Conservation (phyloP, 2,888 invertebrate species). For the Ennomos fuscantarius region DNA sequence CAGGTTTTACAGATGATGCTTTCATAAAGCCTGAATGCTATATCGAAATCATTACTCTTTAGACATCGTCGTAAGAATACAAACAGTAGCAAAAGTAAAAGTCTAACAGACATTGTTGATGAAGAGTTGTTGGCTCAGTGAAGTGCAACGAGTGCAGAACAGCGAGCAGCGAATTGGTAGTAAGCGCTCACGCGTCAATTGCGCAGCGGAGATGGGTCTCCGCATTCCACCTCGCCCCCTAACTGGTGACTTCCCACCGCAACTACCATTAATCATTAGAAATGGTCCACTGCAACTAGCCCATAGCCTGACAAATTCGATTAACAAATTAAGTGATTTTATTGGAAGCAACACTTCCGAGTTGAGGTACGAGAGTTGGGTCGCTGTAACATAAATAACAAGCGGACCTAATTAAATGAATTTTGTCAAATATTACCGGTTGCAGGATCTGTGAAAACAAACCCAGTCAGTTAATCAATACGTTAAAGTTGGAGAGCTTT, state of each 20-base stretch:
- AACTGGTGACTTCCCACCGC: constrained; percentile 63
- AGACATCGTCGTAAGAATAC: no score
- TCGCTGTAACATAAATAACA: no score
- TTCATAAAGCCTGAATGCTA: no score
- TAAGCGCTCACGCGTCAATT: constrained; percentile 45
- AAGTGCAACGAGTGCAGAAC: constrained; percentile 32
- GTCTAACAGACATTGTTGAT: background rate
- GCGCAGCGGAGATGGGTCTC: constrained; percentile 50
- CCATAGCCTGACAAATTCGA: constrained; percentile 13
- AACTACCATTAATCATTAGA: constrained; percentile 29
- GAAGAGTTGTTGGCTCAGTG: background rate
- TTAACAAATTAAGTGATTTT: constrained; percentile 5
- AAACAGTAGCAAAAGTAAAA: no score
- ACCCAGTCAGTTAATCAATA: no score
- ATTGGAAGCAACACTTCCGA: no score
- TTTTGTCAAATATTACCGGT: no score
- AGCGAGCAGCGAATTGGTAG: constrained; percentile 30
- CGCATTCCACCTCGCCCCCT: constrained; percentile 65
- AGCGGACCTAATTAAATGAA: no score
- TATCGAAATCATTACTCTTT: background rate
- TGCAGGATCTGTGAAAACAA: no score
- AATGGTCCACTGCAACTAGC: constrained; percentile 27
- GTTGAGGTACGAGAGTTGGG: no score
- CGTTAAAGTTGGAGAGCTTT: no score
- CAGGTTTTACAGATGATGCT: constrained; percentile 13